These are phyloP conservation scores for Abramis brama DNA, from an alignment of 2,113 vertebrate species.

Conservation along the genomic window DNA sequence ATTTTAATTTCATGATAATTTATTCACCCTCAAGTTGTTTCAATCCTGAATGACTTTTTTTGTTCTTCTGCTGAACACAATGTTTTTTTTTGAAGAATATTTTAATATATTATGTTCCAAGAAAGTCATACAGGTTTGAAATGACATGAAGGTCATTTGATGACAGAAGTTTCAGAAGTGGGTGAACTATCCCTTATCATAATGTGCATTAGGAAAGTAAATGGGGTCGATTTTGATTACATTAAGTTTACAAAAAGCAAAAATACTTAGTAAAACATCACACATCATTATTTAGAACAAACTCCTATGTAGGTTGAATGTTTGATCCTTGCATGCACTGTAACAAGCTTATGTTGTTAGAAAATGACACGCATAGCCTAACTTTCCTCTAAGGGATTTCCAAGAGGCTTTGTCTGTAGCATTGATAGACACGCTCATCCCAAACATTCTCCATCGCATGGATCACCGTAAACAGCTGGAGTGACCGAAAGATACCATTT, in stretches of 20 bases:
- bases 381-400: not conserved
- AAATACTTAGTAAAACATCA: not conserved
- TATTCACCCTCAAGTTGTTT: not conserved
- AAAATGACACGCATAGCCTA: not conserved
- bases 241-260: not conserved
- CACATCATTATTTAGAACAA: not conserved
- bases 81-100: not conserved
- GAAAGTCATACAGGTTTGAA: not conserved
- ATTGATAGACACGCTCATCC: conserved; percentile 6
- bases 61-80: not conserved
- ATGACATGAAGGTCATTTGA: not conserved
- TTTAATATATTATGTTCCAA: too few species aligned
- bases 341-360: not conserved
- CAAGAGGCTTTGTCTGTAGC: not conserved
- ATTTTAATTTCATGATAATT: too few species aligned
- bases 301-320: not conserved
- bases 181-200: not conserved
- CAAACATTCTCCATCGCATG: conserved; percentile 2
- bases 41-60: not conserved
- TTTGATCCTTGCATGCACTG: not conserved
- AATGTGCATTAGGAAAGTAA: not conserved
- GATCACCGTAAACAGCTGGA: not conserved
- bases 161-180: not conserved
- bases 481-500: conserved; percentile 41
- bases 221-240: not conserved